Conservation (phyloP, 1,140 invertebrate genomes). For the Saxidomus purpurata region DNA sequence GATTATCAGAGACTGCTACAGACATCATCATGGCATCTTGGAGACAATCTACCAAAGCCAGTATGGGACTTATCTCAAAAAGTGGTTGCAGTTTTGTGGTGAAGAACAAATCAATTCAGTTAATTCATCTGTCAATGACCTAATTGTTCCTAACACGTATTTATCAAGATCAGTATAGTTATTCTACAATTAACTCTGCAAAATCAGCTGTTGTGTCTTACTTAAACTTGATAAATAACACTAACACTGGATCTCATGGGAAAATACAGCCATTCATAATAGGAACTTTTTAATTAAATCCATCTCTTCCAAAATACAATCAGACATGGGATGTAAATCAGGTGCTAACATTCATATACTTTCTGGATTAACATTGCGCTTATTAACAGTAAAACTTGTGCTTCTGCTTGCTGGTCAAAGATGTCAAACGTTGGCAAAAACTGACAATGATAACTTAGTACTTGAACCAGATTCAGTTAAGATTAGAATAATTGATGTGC, state of each 20-base stretch:
- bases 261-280: slow-evolving; percentile 33
- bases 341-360: slow-evolving; percentile 31
- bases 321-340: slow-evolving; percentile 42
- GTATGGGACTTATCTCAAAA: slow-evolving; percentile 42
- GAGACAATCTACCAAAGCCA: slow-evolving; percentile 42
- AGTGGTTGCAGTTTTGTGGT: slow-evolving; percentile 41
- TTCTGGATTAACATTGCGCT: background rate
- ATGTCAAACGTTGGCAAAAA: background rate
- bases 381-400: background rate
- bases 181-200: background rate
- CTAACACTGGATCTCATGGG: background rate
- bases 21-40: slow-evolving; percentile 57
- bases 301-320: slow-evolving; percentile 43
- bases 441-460: background rate
- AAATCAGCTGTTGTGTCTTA: background rate
- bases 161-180: background rate
- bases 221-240: background rate
- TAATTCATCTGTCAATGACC: background rate
- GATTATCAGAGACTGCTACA: background rate
- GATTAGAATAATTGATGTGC: background rate
- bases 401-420: background rate
- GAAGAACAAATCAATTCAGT: background rate
- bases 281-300: slow-evolving; percentile 31
- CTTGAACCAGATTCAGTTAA: background rate
- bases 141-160: slow-evolving; percentile 28